Evolutionary conservation across 2,888 invertebrate genomes (phyloP).

Genomic region (Drosophila recens): DNA sequence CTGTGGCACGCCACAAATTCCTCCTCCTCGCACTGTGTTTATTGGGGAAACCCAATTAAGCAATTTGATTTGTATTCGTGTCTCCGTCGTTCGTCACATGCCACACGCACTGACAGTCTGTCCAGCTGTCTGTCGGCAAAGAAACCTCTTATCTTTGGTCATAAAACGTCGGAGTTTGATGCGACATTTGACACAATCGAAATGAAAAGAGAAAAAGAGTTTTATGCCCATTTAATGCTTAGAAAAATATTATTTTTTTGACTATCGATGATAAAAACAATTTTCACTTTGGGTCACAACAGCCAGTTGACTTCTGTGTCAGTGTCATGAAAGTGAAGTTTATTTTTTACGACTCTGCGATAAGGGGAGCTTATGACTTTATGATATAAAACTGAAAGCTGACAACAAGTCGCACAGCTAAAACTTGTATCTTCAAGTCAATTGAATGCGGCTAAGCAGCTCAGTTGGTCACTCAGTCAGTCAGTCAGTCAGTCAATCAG

Average conservation of each 20-base stretch:
- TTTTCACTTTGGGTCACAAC: conserved; percentile 70
- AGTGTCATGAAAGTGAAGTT: conserved; percentile 20
- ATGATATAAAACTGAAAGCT: conserved; percentile 20
- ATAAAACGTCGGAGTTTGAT: conserved; percentile 48
- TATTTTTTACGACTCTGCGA: conserved; percentile 17
- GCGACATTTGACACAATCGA: conserved; percentile 51
- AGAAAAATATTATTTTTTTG: conserved; percentile 45
- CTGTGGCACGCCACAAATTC: conserved; percentile 34
- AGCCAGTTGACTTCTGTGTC: conserved; percentile 59
- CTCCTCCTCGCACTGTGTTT: not conserved
- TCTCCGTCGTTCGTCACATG: conserved; percentile 35
- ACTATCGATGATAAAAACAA: conserved; percentile 72
- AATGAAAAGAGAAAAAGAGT: conserved; percentile 20
- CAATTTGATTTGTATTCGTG: conserved; percentile 70
- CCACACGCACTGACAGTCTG: conserved; percentile 42
- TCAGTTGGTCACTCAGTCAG: conserved; percentile 11
- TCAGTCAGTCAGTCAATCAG: conserved; percentile 2
- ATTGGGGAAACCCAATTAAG: conserved; percentile 64
- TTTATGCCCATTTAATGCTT: conserved; percentile 37
- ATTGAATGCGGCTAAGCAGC: conserved; percentile 1
- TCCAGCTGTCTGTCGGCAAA: conserved; percentile 2
- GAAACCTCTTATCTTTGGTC: conserved; percentile 54
- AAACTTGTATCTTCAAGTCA: not conserved
- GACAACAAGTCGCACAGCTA: conserved; percentile 19
- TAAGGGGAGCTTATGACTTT: conserved; percentile 23